Base-by-base conservation (phyloP, 2,113 vertebrate species). In the Triplophysa rosa region DNA sequence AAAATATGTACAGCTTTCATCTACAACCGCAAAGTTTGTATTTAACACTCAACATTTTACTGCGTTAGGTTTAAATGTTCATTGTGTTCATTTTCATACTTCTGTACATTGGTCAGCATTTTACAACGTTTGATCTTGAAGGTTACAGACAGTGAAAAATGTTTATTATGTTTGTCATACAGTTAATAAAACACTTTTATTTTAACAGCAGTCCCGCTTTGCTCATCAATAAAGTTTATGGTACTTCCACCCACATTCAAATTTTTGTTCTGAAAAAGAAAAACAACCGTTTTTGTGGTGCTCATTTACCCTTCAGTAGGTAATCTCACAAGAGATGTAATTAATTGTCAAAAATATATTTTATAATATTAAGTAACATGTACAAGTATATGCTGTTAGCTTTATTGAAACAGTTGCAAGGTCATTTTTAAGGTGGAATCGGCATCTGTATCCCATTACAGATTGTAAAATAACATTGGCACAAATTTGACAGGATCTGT, bases 1-100 rank as follows among this genome's bases (percentile, higher is more conserved):
- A 81, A 67, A 78, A 67, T 59, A 79, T 79, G 74, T 79, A 83
- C 73, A 84, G 66, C 58, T 80, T 68, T 69, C 26, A 42, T 58
- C 77, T 83, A 70, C 61, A 79, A 58, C 21, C 19, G 49, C 14
- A 69, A 54, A 65, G 40, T 67, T 71, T 11, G n/a, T 70, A 21
- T 75, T 72, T 14, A 80, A n/a, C 63, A 74, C 21, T 68, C 37
- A 49, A 71, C 42, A 65, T 58, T 71, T 59, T 78, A 54, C 56
- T 45, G 40, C 33, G n/a, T 47, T 63, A 24, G 5, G n/a, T 52
- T 29, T 9, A 4, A 69, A 52, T 52, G 24, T 7, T 73, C 29
- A 40, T 56, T 37, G 33, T 23, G 14, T 54, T 37, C 17, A 29
- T 71, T 71, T 37, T 58, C 37, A 74, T 5, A 59, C 71, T 11